Percentiles rank a stretch among this genome's conserved stretches.
Evolutionary conservation across 2,113 vertebrate genomes (phyloP).

Genomic region (Perccottus glenii): DNA sequence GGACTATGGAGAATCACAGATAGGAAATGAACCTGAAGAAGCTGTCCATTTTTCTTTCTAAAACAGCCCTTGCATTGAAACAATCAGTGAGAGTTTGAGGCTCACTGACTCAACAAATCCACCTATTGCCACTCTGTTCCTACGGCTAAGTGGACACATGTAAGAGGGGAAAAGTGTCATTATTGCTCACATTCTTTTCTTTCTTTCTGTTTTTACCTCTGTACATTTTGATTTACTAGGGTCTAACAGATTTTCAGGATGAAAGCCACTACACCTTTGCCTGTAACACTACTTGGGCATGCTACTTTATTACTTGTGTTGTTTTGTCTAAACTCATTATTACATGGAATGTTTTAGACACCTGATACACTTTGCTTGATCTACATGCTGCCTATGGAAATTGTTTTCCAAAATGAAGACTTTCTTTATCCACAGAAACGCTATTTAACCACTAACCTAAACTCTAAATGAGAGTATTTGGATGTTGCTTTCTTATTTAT

Average conservation of each 20-base stretch:
- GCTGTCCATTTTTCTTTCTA: conserved; percentile 38
- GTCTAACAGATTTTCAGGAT: conserved; percentile 42
- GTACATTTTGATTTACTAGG: conserved; percentile 16
- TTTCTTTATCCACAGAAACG: conserved; percentile 48
- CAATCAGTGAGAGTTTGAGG: conserved; percentile 14
- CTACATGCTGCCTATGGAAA: conserved; percentile 51
- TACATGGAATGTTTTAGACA: conserved; percentile 18
- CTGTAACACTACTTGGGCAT: conserved; percentile 14
- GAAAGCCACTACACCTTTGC: conserved; percentile 45
- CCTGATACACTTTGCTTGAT: conserved; percentile 18
- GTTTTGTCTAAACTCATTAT: neutral
- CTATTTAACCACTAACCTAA: conserved; percentile 52
- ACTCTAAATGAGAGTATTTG: conserved; percentile 19
- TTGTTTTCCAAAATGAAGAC: conserved; percentile 40
- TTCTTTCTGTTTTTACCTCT: conserved; percentile 17
- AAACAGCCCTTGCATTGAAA: conserved; percentile 73
- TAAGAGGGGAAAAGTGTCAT: conserved; percentile 34
- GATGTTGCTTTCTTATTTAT: conserved; percentile 26
- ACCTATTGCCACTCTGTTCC: conserved; percentile 12
- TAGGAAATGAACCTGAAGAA: conserved; percentile 50
- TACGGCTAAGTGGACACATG: conserved; percentile 17
- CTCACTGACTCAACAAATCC: conserved; percentile 36
- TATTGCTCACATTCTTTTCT: conserved; percentile 22
- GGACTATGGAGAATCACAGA: conserved; percentile 26
- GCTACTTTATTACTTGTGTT: conserved; percentile 18